Conservation (phyloP, 2,888 invertebrate genomes). For the Andrena bicolor region DNA sequence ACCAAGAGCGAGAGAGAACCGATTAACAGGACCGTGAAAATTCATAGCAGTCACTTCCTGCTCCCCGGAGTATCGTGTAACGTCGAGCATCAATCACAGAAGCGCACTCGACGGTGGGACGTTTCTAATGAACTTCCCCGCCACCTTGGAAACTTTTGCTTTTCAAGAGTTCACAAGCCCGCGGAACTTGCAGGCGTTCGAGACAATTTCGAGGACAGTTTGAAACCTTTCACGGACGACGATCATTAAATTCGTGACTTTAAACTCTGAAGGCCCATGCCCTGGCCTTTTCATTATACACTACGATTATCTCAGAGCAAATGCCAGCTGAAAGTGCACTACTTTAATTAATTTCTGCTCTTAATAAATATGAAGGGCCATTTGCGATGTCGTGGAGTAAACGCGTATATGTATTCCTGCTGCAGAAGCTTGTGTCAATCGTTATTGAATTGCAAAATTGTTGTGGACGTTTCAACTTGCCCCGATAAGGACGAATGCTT, state of each 20-base stretch:
- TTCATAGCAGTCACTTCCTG: background rate
- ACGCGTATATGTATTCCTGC: no score
- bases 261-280: conserved; percentile 15
- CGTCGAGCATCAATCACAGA: conserved; percentile 15
- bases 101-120: conserved; percentile 22
- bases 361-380: background rate
- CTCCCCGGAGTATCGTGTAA: background rate
- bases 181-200: conserved; percentile 20
- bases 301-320: background rate
- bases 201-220: conserved; percentile 22
- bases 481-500: background rate
- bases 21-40: conserved; percentile 37
- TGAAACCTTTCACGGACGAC: conserved; percentile 27
- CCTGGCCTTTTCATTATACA: conserved; percentile 1
- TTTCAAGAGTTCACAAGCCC: conserved; percentile 26
- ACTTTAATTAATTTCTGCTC: background rate
- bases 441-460: background rate
- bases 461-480: background rate
- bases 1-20: background rate
- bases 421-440: no score
- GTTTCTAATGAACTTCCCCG: conserved; percentile 45
- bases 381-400: no score
- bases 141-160: conserved; percentile 32
- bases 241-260: conserved; percentile 57
- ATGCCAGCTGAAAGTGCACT: background rate